Base-by-base conservation (phyloP, 2,113 vertebrate genomes). In the Carassius gibelio region DNA sequence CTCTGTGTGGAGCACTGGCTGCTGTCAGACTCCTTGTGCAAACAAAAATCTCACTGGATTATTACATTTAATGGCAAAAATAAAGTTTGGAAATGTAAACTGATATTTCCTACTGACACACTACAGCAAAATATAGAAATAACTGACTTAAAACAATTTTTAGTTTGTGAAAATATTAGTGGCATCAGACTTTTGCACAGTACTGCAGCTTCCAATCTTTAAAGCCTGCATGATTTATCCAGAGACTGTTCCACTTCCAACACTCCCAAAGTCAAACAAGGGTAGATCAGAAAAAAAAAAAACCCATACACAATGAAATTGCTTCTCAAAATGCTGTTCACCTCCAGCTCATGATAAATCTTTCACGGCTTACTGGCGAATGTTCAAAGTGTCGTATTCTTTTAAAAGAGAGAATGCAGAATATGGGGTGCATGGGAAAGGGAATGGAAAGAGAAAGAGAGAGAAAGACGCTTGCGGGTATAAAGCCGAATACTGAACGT, bases 211-310 rank as follows among this genome's bases (percentile, higher is more conserved):
- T 50, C 23, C 14, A 45, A 52, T 72, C 77, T 82, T 68, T 50
- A 52, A 71, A 78, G 48, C 45, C 23, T 64, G 9, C n/a, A 57
- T 57, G 66, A 74, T 80, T 68, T 75, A 84, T 75, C 59, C 13
- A 11, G 2, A 69, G 69, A 59, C 68, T 10, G 57, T 84, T 50
- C 62, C 26, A 52, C 26, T 81, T 80, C 48, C 72, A 81, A 75
- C 75, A 52, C 62, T 74, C 9, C 38, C 72, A 86, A 88, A 74
- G 87, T 83, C 87, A 86, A 83, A 55, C 68, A 81, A 88, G 59
- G 48, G 21, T 75, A 86, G 21, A 55, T 15, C 38, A 13, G 7
- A 59, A 2, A 30, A 34, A 78, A 2, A 34, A 66, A 52, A 48
- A 77, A 74, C 11, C 5, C 50, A 59, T 55, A 79, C 82, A 61